Percentiles rank a stretch among this genome's conserved stretches.
These are phyloP conservation scores for Globodera ellingtonae DNA, from an alignment of 1,140 invertebrate genomes.

Conservation along the genomic window DNA sequence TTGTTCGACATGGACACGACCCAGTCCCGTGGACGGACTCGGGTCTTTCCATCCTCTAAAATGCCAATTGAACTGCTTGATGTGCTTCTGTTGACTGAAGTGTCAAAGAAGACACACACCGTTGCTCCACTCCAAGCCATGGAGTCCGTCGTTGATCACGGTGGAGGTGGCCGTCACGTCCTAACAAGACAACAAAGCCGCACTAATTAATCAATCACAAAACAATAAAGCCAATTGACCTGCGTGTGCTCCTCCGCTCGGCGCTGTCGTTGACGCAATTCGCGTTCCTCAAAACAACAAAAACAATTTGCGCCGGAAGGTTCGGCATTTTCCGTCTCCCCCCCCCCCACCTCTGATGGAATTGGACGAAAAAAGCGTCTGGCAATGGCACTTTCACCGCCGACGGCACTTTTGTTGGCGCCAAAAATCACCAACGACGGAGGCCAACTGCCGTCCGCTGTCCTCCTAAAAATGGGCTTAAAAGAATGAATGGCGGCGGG, in stretches of 20 bases:
- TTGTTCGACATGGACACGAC: background rate
- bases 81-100: background rate
- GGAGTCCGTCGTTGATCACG: slow-evolving; percentile 22
- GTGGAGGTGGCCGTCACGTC: slow-evolving; percentile 19
- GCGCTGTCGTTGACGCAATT: slow-evolving; percentile 20
- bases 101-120: background rate
- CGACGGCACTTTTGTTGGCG: slow-evolving; percentile 5
- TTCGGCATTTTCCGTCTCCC: background rate
- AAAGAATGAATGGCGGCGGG: background rate
- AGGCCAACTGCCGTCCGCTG: slow-evolving; percentile 22
- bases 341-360: background rate
- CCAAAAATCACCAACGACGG: slow-evolving; percentile 12
- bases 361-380: slow-evolving; percentile 17
- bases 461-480: background rate
- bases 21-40: slow-evolving; percentile 1
- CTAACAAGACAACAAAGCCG: background rate
- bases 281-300: background rate
- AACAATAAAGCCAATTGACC: no score
- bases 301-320: no score
- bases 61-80: background rate
- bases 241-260: slow-evolving; percentile 23
- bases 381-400: background rate
- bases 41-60: slow-evolving; percentile 18
- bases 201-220: no score
- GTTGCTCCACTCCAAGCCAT: slow-evolving; percentile 26